Evolutionary conservation across 2,888 invertebrate species (phyloP).

Genomic region (Brachyptera risi): DNA sequence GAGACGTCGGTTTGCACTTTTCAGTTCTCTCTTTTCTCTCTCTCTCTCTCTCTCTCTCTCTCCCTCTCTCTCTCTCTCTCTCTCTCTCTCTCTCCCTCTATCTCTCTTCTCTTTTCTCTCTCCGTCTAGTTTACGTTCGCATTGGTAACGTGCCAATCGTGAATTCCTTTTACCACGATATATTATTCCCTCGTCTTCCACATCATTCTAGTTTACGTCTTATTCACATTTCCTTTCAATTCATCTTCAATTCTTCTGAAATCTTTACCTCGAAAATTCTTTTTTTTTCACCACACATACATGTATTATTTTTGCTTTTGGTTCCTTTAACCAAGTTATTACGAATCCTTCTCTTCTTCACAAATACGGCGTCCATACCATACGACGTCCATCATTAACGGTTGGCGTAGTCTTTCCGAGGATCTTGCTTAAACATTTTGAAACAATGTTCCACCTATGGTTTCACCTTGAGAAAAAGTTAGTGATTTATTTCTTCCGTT

Average conservation of each 20-base stretch:
- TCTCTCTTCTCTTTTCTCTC: too few relatives aligned
- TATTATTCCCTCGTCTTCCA: neutral
- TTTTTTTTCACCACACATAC: neutral
- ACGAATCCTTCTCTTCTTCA: neutral
- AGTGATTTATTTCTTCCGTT: too few relatives aligned
- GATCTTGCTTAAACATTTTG: too few relatives aligned
- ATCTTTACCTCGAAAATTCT: neutral
- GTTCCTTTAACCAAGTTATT: conserved; percentile 4
- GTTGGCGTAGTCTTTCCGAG: too few relatives aligned
- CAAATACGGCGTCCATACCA: too few relatives aligned
- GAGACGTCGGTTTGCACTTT: neutral
- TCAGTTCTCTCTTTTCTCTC: too few relatives aligned
- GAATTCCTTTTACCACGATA: neutral
- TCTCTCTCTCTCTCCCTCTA: neutral
- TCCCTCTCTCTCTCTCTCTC: too few relatives aligned
- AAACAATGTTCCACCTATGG: too few relatives aligned
- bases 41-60: too few relatives aligned
- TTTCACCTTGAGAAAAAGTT: too few relatives aligned
- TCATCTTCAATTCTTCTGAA: neutral
- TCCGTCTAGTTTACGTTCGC: neutral
- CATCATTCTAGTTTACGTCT: conserved; percentile 1
- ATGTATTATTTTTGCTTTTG: neutral
- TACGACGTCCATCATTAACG: too few relatives aligned
- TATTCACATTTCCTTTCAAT: neutral
- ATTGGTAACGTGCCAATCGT: conserved; percentile 3